These are phyloP conservation scores for Protomyctophum bolini DNA, from an alignment of 2,113 vertebrate species.

Conservation along the genomic window DNA sequence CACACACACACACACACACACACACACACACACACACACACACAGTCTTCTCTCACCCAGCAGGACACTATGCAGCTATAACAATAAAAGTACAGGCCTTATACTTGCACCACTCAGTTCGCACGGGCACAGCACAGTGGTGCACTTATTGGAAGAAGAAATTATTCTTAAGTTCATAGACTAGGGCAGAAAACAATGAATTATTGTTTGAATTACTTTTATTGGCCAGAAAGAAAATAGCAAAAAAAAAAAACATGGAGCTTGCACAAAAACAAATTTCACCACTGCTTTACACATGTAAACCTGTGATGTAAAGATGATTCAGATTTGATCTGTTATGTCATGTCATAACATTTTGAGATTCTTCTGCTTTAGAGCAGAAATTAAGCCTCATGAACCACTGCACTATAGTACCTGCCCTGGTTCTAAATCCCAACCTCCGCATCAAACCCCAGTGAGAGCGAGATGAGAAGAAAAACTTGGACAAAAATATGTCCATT, in stretches of 20 bases:
- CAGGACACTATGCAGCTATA: no score
- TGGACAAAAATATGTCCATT: not conserved
- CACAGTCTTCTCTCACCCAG: slow-evolving; percentile 44
- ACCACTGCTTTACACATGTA: no score
- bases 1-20: no score
- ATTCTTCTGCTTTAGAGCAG: slow-evolving; percentile 41
- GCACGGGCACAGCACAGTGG: no score
- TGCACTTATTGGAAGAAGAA: slow-evolving; percentile 80
- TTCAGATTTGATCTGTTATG: not conserved
- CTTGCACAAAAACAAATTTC: no score
- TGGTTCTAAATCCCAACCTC: slow-evolving; percentile 56
- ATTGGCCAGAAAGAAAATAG: slow-evolving; percentile 2
- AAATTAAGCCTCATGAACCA: slow-evolving; percentile 48
- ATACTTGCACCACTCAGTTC: no score
- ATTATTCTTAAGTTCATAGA: no score
- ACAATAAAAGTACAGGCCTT: no score
- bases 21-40: no score
- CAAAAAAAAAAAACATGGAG: not conserved
- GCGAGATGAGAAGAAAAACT: slow-evolving; percentile 51
- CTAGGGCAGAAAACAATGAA: not conserved
- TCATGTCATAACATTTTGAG: not conserved
- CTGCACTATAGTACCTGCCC: slow-evolving; percentile 27
- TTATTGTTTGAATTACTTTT: not conserved
- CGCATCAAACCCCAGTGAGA: slow-evolving; percentile 71
- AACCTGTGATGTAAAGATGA: no score